Percentiles rank a stretch among this genome's conserved stretches.
Evolutionary conservation across 2,797 vertebrate genomes (phyloP).

Genomic region (Crax fasciolata): DNA sequence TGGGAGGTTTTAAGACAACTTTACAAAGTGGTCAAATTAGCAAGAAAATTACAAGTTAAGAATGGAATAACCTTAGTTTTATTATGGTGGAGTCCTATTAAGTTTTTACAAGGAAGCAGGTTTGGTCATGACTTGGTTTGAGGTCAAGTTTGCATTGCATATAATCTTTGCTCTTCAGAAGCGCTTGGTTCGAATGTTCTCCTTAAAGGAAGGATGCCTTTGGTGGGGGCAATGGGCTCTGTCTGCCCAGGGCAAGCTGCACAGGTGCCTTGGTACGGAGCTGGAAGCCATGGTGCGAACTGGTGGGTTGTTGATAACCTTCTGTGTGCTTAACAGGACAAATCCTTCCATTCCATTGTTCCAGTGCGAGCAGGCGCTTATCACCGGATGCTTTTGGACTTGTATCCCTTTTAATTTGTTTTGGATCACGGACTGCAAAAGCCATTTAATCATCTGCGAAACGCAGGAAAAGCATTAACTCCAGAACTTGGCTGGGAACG

Average conservation of each 20-base stretch:
- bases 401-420: conserved; percentile 56
- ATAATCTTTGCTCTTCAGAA: not conserved
- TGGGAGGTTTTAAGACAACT: conserved; percentile 17
- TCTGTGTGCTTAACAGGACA: conserved; percentile 42
- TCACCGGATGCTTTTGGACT: conserved; percentile 38
- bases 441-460: conserved; percentile 6
- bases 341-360: conserved; percentile 72
- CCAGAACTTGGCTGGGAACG: not conserved
- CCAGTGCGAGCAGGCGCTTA: not conserved
- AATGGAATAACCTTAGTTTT: not conserved
- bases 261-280: not conserved
- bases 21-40: conserved; percentile 31
- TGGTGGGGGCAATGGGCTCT: not conserved
- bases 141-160: not conserved
- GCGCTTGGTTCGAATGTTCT: not conserved
- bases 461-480: not conserved
- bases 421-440: conserved; percentile 47
- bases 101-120: conserved; percentile 42
- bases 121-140: not conserved
- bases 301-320: conserved; percentile 48
- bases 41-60: conserved; percentile 3
- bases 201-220: not conserved
- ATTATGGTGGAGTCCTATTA: not conserved
- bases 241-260: not conserved
- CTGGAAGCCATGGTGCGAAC: conserved; percentile 2